These are phyloP conservation scores for Zosterops pallidus DNA, from an alignment of 2,113 vertebrate species.

Conservation along the genomic window DNA sequence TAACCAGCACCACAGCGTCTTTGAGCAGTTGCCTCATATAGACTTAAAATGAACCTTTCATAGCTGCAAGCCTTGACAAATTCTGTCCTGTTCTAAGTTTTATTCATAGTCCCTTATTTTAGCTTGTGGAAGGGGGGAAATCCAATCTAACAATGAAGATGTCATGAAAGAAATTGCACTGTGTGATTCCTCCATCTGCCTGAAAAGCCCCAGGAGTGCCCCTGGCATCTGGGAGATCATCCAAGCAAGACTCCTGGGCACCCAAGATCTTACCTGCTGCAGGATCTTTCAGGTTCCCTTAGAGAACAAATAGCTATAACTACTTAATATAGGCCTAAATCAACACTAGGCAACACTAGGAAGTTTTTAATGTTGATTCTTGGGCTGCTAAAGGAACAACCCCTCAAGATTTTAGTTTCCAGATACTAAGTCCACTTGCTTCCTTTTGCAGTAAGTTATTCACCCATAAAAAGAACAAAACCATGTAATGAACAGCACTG, in stretches of 20 bases:
- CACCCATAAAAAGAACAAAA: background rate
- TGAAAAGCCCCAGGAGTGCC: background rate
- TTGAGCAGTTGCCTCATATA: background rate
- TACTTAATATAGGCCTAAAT: background rate
- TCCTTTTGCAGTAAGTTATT: background rate
- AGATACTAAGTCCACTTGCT: background rate
- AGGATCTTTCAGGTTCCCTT: background rate
- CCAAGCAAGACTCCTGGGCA: background rate
- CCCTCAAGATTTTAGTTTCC: background rate
- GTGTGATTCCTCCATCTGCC: background rate
- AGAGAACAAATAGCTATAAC: background rate
- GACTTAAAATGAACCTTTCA: background rate
- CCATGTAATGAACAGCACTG: background rate
- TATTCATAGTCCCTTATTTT: background rate
- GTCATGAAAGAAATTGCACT: background rate
- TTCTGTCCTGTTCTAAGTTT: background rate
- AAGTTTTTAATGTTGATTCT: background rate
- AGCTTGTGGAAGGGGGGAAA: accelerated
- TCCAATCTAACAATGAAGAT: background rate
- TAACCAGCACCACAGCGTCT: background rate
- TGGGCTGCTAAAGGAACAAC: background rate
- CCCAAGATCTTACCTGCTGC: background rate
- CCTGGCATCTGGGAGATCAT: background rate
- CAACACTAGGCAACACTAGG: background rate
- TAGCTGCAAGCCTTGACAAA: background rate